phyloP scores from a whole-genome alignment of 2,113 vertebrate species.

The Apodemus sylvaticus region DNA sequence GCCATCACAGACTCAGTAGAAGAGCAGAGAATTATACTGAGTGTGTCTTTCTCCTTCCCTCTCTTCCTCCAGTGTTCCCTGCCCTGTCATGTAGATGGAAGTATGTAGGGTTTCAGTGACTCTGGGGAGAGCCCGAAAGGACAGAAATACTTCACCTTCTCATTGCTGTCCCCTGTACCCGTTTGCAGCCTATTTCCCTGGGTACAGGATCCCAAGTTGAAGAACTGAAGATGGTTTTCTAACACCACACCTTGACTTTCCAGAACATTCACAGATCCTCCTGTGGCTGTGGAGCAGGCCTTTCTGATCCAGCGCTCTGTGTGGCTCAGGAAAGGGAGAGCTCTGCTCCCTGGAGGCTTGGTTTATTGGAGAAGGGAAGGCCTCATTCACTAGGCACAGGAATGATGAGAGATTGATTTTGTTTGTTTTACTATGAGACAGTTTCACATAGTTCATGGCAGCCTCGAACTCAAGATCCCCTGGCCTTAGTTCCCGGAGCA shows the following conservation, averaged over 20 bases:
- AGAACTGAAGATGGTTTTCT: not conserved
- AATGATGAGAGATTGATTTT: not conserved
- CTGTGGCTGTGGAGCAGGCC: too few species aligned
- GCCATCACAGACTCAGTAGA: not conserved
- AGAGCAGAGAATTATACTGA: not conserved
- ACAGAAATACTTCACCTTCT: not conserved
- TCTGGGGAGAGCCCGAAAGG: not conserved
- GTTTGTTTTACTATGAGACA: not conserved
- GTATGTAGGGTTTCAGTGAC: not conserved
- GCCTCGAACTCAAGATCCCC: not conserved
- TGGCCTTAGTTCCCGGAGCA: not conserved
- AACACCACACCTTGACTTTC: not conserved
- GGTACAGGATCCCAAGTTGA: not conserved
- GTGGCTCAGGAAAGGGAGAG: not conserved
- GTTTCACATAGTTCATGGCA: not conserved
- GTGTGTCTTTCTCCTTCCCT: not conserved
- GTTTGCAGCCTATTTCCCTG: not conserved
- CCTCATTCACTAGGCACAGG: not conserved
- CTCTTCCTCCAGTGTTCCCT: not conserved
- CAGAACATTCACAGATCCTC: not conserved
- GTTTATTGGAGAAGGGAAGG: not conserved
- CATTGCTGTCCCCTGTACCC: not conserved
- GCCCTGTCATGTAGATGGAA: not conserved
- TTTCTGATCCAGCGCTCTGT: not conserved
- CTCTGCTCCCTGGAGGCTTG: not conserved